Evolutionary conservation across 2,888 invertebrate genomes (phyloP).

Genomic region (Eremobia ochroleuca): DNA sequence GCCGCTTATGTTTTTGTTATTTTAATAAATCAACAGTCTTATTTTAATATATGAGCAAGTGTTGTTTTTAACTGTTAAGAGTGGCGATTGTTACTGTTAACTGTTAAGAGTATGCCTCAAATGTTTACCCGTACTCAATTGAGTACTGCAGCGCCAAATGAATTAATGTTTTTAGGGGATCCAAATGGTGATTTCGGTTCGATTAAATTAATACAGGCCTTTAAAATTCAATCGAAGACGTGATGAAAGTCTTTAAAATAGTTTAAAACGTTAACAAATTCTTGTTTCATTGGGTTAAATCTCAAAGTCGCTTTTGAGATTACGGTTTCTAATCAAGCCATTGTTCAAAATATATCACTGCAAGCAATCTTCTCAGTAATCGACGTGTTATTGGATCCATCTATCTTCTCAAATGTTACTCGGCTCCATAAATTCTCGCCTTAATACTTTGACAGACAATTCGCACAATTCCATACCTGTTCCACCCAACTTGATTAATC

Average conservation of each 20-base stretch:
- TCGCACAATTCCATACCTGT: constrained; percentile 25
- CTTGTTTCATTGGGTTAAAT: neutral
- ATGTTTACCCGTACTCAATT: too few species aligned
- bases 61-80: too few species aligned
- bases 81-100: too few species aligned
- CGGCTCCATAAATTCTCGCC: constrained; percentile 7
- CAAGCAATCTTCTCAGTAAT: constrained; percentile 30
- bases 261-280: neutral
- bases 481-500: constrained; percentile 52
- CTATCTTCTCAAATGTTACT: constrained; percentile 28
- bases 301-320: constrained; percentile 13
- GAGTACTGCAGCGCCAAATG: too few species aligned
- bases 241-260: neutral
- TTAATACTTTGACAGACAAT: constrained; percentile 53
- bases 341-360: constrained; percentile 21
- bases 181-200: neutral
- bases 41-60: too few species aligned
- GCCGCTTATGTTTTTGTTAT: too few species aligned
- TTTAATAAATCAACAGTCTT: too few species aligned
- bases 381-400: constrained; percentile 30
- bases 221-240: neutral
- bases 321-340: neutral
- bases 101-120: too few species aligned
- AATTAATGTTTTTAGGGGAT: neutral
- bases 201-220: neutral